Percentiles rank a stretch among this genome's conserved stretches.
phyloP scores from a whole-genome alignment of 2,797 vertebrate genomes.

The Gymnoscopelus braueri region DNA sequence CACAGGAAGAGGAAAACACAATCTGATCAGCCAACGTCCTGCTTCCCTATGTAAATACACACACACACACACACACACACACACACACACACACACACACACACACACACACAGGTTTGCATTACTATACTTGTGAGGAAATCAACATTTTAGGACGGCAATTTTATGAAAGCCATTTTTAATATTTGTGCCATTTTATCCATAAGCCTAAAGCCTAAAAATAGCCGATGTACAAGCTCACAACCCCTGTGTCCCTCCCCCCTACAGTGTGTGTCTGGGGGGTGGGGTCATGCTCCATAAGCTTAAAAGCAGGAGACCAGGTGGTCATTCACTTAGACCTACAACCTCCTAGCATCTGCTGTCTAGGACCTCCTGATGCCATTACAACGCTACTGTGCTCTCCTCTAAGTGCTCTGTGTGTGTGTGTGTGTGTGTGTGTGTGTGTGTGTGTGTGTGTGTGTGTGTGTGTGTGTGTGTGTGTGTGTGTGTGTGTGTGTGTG shows the following conservation, averaged over 20 bases:
- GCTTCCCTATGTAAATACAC: slow-evolving; percentile 45
- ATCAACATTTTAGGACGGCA: too few relatives aligned
- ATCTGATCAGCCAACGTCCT: slow-evolving; percentile 42
- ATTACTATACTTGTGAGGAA: too few relatives aligned
- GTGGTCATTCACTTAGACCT: slow-evolving; percentile 76
- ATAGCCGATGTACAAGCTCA: neutral
- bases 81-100: slow-evolving; percentile 4
- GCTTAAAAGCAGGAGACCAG: slow-evolving; percentile 69
- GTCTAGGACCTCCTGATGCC: slow-evolving; percentile 32
- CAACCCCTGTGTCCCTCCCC: slow-evolving; percentile 3
- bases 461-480: too few relatives aligned
- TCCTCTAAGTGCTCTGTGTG: too few relatives aligned
- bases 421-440: too few relatives aligned
- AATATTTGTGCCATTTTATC: too few relatives aligned
- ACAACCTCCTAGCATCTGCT: slow-evolving; percentile 35
- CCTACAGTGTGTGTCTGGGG: neutral
- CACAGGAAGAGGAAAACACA: slow-evolving; percentile 36
- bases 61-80: neutral
- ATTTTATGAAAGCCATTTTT: too few relatives aligned
- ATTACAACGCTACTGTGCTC: slow-evolving; percentile 43
- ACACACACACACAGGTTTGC: neutral
- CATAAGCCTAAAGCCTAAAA: too few relatives aligned
- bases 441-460: too few relatives aligned
- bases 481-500: too few relatives aligned
- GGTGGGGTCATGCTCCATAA: slow-evolving; percentile 56